phyloP scores from a whole-genome alignment of 2,797 vertebrate species.

The Nasua narica region DNA sequence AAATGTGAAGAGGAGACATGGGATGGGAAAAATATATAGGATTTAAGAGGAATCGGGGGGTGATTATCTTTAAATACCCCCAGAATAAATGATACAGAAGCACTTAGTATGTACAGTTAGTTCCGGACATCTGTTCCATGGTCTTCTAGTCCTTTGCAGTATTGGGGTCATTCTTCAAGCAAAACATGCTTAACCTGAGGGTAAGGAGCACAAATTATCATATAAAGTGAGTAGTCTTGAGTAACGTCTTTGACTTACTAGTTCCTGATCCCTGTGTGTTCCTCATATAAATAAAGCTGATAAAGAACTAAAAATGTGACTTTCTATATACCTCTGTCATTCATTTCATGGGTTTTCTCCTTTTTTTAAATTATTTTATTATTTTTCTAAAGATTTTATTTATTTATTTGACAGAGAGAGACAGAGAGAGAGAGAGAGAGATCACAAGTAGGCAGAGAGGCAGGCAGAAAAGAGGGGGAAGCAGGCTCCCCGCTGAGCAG shows the following conservation, averaged over 20 bases:
- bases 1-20: background rate
- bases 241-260: background rate
- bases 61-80: background rate
- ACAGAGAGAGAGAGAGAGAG: no score
- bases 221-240: background rate
- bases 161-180: background rate
- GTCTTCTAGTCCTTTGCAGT: background rate
- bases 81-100: background rate
- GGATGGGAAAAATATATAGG: background rate
- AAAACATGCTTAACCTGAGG: background rate
- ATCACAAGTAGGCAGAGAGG: no score
- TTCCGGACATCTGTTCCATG: background rate
- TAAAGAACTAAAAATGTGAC: background rate
- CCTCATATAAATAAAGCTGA: background rate
- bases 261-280: background rate
- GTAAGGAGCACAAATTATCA: background rate
- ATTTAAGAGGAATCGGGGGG: background rate
- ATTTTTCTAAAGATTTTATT: no score
- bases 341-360: background rate
- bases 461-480: no score
- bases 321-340: background rate
- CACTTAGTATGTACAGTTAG: background rate
- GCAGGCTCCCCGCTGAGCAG: no score
- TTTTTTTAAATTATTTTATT: background rate
- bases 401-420: no score